Percentiles rank a stretch among this genome's conserved stretches.
Evolutionary conservation across 2,797 vertebrate species (phyloP).

Genomic region (Melopsittacus undulatus): DNA sequence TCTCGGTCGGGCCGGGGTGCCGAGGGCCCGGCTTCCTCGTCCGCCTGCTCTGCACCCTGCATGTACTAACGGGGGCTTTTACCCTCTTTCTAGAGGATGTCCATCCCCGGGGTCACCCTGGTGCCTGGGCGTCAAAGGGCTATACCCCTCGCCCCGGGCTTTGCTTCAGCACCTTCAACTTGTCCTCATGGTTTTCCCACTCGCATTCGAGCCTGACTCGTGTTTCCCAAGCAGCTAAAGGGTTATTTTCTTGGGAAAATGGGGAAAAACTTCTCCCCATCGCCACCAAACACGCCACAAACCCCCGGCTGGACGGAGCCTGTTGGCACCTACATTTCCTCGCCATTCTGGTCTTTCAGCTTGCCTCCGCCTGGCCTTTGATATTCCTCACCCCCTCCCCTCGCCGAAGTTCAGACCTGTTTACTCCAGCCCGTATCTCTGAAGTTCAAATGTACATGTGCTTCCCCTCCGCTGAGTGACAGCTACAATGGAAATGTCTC

Average conservation of each 20-base stretch:
- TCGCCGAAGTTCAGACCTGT: constrained; percentile 67
- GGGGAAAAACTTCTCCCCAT: not conserved
- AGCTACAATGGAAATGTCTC: constrained; percentile 74
- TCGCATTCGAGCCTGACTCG: not conserved
- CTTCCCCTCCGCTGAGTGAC: constrained; percentile 68
- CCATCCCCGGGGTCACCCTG: not conserved
- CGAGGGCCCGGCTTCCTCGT: not conserved
- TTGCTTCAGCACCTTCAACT: not conserved
- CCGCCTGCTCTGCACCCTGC: not conserved
- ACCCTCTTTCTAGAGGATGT: not conserved
- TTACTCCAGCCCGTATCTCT: constrained; percentile 66
- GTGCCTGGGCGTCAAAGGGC: not conserved
- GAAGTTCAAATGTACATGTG: constrained; percentile 77
- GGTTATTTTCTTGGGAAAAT: not conserved
- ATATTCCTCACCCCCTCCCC: constrained; percentile 31
- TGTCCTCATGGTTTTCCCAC: not conserved
- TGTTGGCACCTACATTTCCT: not conserved
- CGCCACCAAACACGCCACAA: not conserved
- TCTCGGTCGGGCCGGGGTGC: not conserved
- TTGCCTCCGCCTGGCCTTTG: not conserved
- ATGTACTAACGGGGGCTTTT: not conserved
- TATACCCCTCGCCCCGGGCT: not conserved
- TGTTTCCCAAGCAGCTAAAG: not conserved
- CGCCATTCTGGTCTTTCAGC: not conserved
- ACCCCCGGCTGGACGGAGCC: not conserved